Conservation (phyloP, 2,888 invertebrate genomes). For the Drosophila infuscata region DNA sequence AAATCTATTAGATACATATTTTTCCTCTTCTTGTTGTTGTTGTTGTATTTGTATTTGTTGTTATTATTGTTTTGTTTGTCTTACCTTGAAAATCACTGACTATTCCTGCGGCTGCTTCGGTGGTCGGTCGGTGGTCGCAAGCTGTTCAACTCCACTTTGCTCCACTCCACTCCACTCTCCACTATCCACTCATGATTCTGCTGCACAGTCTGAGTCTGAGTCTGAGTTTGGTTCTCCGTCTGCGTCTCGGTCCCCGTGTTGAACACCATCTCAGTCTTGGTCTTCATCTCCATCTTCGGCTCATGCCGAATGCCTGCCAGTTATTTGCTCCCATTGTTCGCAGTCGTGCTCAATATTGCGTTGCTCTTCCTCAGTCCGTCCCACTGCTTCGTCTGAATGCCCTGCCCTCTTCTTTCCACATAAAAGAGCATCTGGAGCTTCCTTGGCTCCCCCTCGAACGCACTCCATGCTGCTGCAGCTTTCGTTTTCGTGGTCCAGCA, state of each 20-base stretch:
- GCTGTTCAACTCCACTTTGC: not conserved
- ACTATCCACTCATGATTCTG: conserved; percentile 2
- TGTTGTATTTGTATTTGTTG: conserved; percentile 14
- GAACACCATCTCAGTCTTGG: conserved; percentile 6
- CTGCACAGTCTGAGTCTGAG: conserved; percentile 1
- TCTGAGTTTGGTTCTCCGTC: not conserved
- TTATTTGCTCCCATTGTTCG: conserved; percentile 81
- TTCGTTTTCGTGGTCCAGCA: conserved; percentile 55
- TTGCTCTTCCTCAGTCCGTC: conserved; percentile 37
- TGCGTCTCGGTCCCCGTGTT: conserved; percentile 3
- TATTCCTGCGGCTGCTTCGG: conserved; percentile 67
- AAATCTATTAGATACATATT: conserved; percentile 29
- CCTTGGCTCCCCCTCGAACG: conserved; percentile 32
- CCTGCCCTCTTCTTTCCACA: not conserved
- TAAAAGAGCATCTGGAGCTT: conserved; percentile 25
- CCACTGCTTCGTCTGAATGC: not conserved
- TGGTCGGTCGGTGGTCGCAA: conserved; percentile 63
- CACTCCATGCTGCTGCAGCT: conserved; percentile 51
- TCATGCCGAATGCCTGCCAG: conserved; percentile 74
- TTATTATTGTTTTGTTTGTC: conserved; percentile 59
- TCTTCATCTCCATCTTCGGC: conserved; percentile 46
- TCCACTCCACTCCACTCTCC: not conserved
- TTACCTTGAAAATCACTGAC: conserved; percentile 79
- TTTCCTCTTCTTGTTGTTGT: conserved; percentile 5
- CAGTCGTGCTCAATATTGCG: conserved; percentile 77